phyloP scores from a whole-genome alignment of 2,797 vertebrate genomes.

The Macropodus opercularis region DNA sequence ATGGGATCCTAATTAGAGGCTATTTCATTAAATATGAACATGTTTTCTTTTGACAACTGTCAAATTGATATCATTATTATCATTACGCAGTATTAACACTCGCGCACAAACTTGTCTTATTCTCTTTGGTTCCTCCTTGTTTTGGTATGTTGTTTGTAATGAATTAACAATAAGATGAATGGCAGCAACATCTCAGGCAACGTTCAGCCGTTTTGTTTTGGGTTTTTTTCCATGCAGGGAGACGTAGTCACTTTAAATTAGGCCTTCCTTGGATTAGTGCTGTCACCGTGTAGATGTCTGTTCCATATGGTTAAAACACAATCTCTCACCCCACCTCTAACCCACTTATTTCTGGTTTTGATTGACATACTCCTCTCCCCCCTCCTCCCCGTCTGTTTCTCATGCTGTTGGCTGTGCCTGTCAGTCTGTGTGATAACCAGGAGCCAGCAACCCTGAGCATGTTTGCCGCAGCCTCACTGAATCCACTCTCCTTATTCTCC shows the following conservation, averaged over 20 bases:
- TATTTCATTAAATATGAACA: slow-evolving; percentile 22
- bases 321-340: slow-evolving; percentile 72
- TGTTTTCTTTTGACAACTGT: slow-evolving; percentile 24
- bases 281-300: slow-evolving; percentile 74
- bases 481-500: slow-evolving; percentile 68
- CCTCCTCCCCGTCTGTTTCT: slow-evolving; percentile 74
- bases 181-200: slow-evolving; percentile 30
- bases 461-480: slow-evolving; percentile 73
- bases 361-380: slow-evolving; percentile 71
- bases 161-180: slow-evolving; percentile 46
- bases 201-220: slow-evolving; percentile 16
- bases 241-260: slow-evolving; percentile 74
- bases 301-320: slow-evolving; percentile 79
- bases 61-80: slow-evolving; percentile 34
- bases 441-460: slow-evolving; percentile 75
- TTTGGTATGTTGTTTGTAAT: slow-evolving; percentile 42
- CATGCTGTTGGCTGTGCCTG: slow-evolving; percentile 82
- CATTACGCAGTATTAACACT: slow-evolving; percentile 22
- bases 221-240: slow-evolving; percentile 17
- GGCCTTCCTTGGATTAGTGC: slow-evolving; percentile 69
- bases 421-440: slow-evolving; percentile 81
- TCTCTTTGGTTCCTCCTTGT: slow-evolving; percentile 38
- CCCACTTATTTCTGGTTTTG: slow-evolving; percentile 79
- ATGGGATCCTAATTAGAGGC: slow-evolving; percentile 39
- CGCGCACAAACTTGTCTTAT: slow-evolving; percentile 5